phyloP scores from a whole-genome alignment of 2,888 invertebrate species.

The Diadegma fenestrale region DNA sequence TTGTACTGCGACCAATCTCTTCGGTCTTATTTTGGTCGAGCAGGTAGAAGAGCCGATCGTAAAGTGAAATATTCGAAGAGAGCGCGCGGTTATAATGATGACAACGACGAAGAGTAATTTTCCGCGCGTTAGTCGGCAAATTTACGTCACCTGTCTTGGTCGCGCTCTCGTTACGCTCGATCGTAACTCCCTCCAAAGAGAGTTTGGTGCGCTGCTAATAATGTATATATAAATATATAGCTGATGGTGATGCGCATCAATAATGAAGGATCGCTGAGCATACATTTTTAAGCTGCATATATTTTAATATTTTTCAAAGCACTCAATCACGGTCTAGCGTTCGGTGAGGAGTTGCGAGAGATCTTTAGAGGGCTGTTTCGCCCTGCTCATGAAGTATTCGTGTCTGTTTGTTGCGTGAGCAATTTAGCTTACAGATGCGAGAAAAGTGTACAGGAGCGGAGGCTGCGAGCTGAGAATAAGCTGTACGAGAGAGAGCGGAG shows the following conservation, averaged over 20 bases:
- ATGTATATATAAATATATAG: background rate
- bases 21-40: background rate
- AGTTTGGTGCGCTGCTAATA: slow-evolving; percentile 1
- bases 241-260: background rate
- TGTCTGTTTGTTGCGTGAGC: slow-evolving; percentile 7
- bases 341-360: background rate
- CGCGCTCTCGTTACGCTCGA: slow-evolving; percentile 63
- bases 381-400: background rate
- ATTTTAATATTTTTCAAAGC: slow-evolving; percentile 19
- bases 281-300: background rate
- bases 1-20: background rate
- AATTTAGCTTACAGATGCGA: slow-evolving; percentile 29
- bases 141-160: slow-evolving; percentile 66
- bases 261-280: background rate
- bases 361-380: background rate
- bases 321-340: slow-evolving; percentile 1
- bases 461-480: slow-evolving; percentile 57
- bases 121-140: slow-evolving; percentile 72
- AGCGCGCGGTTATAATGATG: slow-evolving; percentile 37
- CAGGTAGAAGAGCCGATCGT: slow-evolving; percentile 49
- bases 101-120: slow-evolving; percentile 69
- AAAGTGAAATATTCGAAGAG: slow-evolving; percentile 62
- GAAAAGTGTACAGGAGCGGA: slow-evolving; percentile 34
- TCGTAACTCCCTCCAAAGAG: slow-evolving; percentile 50
- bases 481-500: slow-evolving; percentile 66